These are phyloP conservation scores for Furcula furcula DNA, from an alignment of 2,888 invertebrate genomes.

Conservation along the genomic window DNA sequence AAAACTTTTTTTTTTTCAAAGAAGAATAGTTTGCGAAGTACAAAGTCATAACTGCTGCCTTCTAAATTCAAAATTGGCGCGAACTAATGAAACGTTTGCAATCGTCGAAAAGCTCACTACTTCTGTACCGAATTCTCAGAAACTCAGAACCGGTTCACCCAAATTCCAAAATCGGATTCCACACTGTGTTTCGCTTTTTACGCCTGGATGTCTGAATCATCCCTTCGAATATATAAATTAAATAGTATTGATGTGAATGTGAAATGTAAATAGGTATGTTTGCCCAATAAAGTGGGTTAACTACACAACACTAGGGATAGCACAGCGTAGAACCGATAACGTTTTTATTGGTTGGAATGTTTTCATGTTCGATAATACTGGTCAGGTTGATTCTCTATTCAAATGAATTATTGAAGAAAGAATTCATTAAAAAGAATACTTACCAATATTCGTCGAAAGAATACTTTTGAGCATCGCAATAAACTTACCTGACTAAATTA, in stretches of 20 bases:
- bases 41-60: too few species aligned
- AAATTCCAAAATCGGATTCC: slow-evolving; percentile 23
- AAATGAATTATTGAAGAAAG: too few species aligned
- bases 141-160: slow-evolving; percentile 16
- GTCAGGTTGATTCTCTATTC: too few species aligned
- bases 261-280: slow-evolving; percentile 48
- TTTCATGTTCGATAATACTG: neutral
- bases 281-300: slow-evolving; percentile 29
- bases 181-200: slow-evolving; percentile 16
- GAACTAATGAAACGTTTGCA: neutral
- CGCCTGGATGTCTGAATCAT: slow-evolving; percentile 19
- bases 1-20: too few species aligned
- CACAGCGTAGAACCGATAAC: slow-evolving; percentile 5
- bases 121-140: slow-evolving; percentile 2
- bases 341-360: neutral
- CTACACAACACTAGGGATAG: slow-evolving; percentile 8
- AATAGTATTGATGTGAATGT: slow-evolving; percentile 42
- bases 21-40: too few species aligned
- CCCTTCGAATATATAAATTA: slow-evolving; percentile 42
- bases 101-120: neutral
- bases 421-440: too few species aligned
- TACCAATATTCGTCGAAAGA: too few species aligned
- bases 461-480: too few species aligned
- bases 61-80: neutral
- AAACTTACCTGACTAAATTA: too few species aligned